These are phyloP conservation scores for Caenorhabditis sp. DNA, from an alignment of 2,888 invertebrate genomes.

Conservation along the genomic window DNA sequence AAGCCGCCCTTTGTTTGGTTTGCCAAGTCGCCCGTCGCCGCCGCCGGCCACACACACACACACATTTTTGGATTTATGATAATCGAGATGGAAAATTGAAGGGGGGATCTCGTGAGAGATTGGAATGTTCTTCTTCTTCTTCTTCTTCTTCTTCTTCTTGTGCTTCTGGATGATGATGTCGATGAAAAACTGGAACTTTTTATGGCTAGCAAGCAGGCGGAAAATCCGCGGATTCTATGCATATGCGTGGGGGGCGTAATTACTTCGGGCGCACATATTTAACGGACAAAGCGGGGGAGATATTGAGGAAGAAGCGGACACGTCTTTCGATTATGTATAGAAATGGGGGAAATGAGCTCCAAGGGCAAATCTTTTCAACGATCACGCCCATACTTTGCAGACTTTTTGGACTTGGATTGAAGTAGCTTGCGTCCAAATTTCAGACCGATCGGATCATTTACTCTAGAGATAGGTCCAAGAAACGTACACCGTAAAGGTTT, in stretches of 20 bases:
- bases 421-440: no score
- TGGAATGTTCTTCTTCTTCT: background rate
- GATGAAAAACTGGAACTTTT: constrained; percentile 23
- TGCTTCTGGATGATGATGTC: background rate
- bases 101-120: constrained; percentile 3
- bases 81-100: constrained; percentile 11
- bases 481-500: no score
- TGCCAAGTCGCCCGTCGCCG: constrained; percentile 1
- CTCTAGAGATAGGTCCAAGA: no score
- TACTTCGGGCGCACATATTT: no score
- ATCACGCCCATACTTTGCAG: no score
- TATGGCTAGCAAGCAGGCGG: constrained; percentile 20
- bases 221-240: background rate
- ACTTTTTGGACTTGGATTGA: no score
- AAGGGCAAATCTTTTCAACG: no score
- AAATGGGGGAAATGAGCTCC: no score
- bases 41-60: constrained; percentile 1
- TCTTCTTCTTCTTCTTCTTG: background rate
- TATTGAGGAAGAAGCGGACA: no score
- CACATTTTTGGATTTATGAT: constrained; percentile 55
- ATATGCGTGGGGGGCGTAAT: no score
- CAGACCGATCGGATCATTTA: no score
- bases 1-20: constrained; percentile 40
- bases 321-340: no score
- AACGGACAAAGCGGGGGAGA: background rate